These are phyloP conservation scores for Onychomys torridus DNA, from an alignment of 2,797 vertebrate species.

Conservation along the genomic window DNA sequence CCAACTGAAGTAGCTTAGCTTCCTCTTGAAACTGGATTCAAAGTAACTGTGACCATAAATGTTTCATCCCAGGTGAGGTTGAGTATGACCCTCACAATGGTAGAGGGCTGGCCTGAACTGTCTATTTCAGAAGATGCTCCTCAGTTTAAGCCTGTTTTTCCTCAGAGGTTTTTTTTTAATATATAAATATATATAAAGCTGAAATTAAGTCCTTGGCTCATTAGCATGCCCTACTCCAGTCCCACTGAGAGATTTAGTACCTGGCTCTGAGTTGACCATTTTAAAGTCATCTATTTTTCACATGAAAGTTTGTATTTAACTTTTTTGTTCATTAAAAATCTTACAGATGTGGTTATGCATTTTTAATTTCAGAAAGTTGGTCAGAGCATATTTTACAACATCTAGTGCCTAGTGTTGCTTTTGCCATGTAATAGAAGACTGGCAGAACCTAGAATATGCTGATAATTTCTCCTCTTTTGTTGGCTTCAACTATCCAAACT, in stretches of 20 bases:
- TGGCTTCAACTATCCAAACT: slow-evolving; percentile 8
- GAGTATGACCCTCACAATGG: slow-evolving; percentile 61
- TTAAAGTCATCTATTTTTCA: slow-evolving; percentile 79
- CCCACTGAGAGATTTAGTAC: slow-evolving; percentile 67
- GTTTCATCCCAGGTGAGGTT: slow-evolving; percentile 46
- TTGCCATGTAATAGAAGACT: slow-evolving; percentile 80
- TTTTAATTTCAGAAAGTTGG: slow-evolving; percentile 79
- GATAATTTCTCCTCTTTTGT: slow-evolving; percentile 58
- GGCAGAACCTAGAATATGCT: slow-evolving; percentile 73
- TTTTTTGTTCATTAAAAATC: slow-evolving; percentile 77
- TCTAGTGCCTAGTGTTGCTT: slow-evolving; percentile 83
- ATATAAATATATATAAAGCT: slow-evolving; percentile 74
- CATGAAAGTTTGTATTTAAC: slow-evolving; percentile 79
- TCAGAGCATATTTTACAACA: slow-evolving; percentile 79
- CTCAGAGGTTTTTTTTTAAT: slow-evolving; percentile 77
- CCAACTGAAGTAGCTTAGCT: slow-evolving; percentile 57
- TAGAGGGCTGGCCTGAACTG: slow-evolving; percentile 70
- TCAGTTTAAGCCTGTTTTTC: slow-evolving; percentile 85
- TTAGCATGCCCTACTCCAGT: slow-evolving; percentile 57
- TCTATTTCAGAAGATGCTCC: slow-evolving; percentile 73
- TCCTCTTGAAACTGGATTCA: slow-evolving; percentile 83
- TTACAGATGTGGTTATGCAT: slow-evolving; percentile 76
- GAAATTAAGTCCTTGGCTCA: slow-evolving; percentile 80
- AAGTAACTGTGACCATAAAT: slow-evolving; percentile 66
- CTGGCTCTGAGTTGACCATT: slow-evolving; percentile 72